A percentile compares a stretch with the other conserved stretches of the same genome.
phyloP scores from a whole-genome alignment of 2,888 invertebrate genomes.

The Ormia ochracea region DNA sequence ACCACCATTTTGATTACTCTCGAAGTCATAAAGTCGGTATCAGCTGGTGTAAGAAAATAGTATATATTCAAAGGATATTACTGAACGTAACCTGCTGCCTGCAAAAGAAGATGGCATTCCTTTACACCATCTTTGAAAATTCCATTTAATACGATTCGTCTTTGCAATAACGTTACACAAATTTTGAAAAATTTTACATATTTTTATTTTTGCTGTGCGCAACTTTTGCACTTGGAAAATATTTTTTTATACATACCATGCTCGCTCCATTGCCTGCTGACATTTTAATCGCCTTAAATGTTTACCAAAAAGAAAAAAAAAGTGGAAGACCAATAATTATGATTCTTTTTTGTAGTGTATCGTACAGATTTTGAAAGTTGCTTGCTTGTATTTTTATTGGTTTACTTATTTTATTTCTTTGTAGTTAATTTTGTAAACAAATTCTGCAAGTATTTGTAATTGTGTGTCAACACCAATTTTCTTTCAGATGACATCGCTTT shows the following conservation, averaged over 20 bases:
- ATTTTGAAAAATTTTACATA: not conserved
- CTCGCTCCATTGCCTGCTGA: slow-evolving; percentile 24
- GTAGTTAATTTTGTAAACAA: not conserved
- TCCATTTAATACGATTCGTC: not conserved
- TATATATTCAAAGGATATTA: no score
- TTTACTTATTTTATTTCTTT: not conserved
- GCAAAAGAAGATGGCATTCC: not conserved
- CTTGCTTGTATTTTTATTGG: not conserved
- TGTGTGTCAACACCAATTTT: slow-evolving; percentile 37
- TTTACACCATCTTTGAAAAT: not conserved
- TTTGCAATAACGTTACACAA: not conserved
- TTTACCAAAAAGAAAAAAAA: slow-evolving; percentile 25
- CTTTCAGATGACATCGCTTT: not conserved
- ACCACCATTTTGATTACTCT: no score
- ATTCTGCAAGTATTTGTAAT: slow-evolving; percentile 34
- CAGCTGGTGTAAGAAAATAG: no score
- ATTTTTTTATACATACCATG: no score
- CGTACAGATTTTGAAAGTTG: not conserved
- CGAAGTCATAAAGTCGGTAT: no score
- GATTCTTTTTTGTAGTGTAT: not conserved
- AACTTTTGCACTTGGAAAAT: not conserved
- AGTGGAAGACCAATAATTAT: not conserved
- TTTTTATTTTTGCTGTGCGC: not conserved
- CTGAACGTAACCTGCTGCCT: not conserved
- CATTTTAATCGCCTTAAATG: slow-evolving; percentile 50